These are phyloP conservation scores for Orgyia antiqua DNA, from an alignment of 2,888 invertebrate species.

Conservation along the genomic window DNA sequence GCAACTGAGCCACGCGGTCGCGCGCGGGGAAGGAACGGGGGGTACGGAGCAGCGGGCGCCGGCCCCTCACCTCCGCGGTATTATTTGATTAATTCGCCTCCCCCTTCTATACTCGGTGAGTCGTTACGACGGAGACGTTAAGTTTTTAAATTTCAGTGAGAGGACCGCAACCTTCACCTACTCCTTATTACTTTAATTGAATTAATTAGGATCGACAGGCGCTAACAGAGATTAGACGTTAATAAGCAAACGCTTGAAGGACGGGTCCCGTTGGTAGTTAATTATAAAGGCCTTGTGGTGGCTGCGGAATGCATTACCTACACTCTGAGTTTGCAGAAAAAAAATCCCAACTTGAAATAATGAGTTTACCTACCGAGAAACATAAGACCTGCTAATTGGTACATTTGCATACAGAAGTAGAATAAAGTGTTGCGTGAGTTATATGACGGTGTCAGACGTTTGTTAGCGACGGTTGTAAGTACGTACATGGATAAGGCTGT, in stretches of 20 bases:
- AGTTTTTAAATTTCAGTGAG: slow-evolving; percentile 73
- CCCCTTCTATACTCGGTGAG: slow-evolving; percentile 75
- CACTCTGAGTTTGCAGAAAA: slow-evolving; percentile 40
- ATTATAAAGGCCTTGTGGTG: slow-evolving; percentile 44
- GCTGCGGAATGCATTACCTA: too few relatives aligned
- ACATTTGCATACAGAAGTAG: slow-evolving; percentile 72
- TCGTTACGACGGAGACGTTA: slow-evolving; percentile 69
- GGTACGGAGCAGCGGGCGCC: slow-evolving; percentile 33
- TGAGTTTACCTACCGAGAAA: slow-evolving; percentile 66
- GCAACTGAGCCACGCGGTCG: slow-evolving; percentile 75
- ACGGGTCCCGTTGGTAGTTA: slow-evolving; percentile 64
- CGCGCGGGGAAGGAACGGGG: slow-evolving; percentile 41
- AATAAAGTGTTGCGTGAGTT: slow-evolving; percentile 60
- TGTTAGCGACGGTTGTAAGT: slow-evolving; percentile 22
- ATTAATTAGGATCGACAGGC: slow-evolving; percentile 69
- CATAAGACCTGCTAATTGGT: slow-evolving; percentile 69
- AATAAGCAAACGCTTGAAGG: slow-evolving; percentile 68
- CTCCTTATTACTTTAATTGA: slow-evolving; percentile 70
- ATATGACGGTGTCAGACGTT: slow-evolving; percentile 57
- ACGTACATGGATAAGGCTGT: neutral
- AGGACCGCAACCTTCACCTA: slow-evolving; percentile 75
- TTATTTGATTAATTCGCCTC: slow-evolving; percentile 79
- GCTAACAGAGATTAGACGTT: slow-evolving; percentile 69
- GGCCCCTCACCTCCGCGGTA: slow-evolving; percentile 67
- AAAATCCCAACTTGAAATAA: slow-evolving; percentile 67